phyloP scores from a whole-genome alignment of 2,113 vertebrate genomes.

The zebrafish (Danio rerio) region GRCz12tu NC_133178.1:40385001-40385500 shows the following conservation, averaged over 20 bases:
- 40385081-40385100: too few relatives aligned
- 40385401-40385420: too few relatives aligned
- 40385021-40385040: background rate
- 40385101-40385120: slow-evolving; percentile 26
- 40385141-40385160: slow-evolving; percentile 20
- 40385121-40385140: background rate
- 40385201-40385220: background rate
- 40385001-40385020: background rate
- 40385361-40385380: background rate
- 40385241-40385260: background rate
- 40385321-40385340: background rate
- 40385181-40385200: background rate
- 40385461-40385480: too few relatives aligned
- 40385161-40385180: slow-evolving; percentile 12
- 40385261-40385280: background rate
- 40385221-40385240: background rate
- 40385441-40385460: too few relatives aligned
- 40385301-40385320: background rate
- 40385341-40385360: background rate
- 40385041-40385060: background rate
- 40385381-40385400: background rate
- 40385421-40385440: too few relatives aligned
- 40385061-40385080: too few relatives aligned
- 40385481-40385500: too few relatives aligned
- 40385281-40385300: background rate